phyloP scores from a whole-genome alignment of 1,140 invertebrate genomes.

The Drosophila bifasciata region DNA sequence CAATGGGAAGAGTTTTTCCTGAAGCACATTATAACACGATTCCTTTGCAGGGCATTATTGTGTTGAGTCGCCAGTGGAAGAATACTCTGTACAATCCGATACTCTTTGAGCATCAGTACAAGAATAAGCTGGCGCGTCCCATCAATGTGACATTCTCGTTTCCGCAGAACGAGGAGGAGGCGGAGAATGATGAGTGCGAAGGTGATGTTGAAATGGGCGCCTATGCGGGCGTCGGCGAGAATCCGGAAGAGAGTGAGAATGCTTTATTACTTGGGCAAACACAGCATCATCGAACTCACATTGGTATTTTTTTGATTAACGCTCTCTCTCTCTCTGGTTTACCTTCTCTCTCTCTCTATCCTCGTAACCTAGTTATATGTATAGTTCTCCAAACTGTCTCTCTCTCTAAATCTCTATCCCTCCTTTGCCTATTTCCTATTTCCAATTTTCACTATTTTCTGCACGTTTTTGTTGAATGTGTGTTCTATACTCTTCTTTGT shows the following conservation, averaged over 20 bases:
- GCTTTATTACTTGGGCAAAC: slow-evolving; percentile 84
- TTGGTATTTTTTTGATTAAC: slow-evolving; percentile 84
- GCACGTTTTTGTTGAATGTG: slow-evolving; percentile 39
- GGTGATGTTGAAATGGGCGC: slow-evolving; percentile 81
- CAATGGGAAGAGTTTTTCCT: neutral
- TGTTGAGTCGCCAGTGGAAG: slow-evolving; percentile 97
- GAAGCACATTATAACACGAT: slow-evolving; percentile 18
- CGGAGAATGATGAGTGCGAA: slow-evolving; percentile 81
- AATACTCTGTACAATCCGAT: slow-evolving; percentile 97
- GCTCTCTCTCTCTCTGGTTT: slow-evolving; percentile 59
- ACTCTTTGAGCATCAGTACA: slow-evolving; percentile 94
- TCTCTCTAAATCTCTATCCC: slow-evolving; percentile 16
- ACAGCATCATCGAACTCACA: slow-evolving; percentile 84
- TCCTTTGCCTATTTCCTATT: slow-evolving; percentile 16
- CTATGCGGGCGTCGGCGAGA: slow-evolving; percentile 80
- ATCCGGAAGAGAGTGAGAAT: slow-evolving; percentile 84
- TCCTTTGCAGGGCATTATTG: slow-evolving; percentile 91
- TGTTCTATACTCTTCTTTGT: slow-evolving; percentile 10
- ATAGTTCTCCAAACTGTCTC: slow-evolving; percentile 48
- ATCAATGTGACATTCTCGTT: slow-evolving; percentile 95
- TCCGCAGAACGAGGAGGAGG: slow-evolving; percentile 90
- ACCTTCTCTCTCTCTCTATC: slow-evolving; percentile 55
- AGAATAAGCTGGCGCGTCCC: slow-evolving; percentile 91
- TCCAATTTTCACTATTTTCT: slow-evolving; percentile 3
- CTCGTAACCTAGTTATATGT: slow-evolving; percentile 65